A percentile compares a stretch with the other conserved stretches of the same genome.
These are phyloP conservation scores for Semicossyphus pulcher DNA, from an alignment of 2,113 vertebrate species.

Conservation along the genomic window DNA sequence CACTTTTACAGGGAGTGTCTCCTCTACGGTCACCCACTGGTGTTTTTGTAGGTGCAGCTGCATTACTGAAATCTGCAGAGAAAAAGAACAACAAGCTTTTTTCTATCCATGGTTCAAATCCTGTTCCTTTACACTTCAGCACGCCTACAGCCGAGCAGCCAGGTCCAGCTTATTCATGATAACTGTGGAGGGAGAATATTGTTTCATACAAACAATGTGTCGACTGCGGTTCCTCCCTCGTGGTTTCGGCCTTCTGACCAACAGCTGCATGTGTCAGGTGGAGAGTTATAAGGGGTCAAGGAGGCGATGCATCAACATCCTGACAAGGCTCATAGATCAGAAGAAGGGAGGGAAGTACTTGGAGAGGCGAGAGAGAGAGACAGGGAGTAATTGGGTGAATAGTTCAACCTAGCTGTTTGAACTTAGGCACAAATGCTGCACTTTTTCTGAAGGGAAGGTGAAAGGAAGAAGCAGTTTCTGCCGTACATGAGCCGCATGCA, in stretches of 20 bases:
- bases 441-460: background rate
- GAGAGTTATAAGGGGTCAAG: slow-evolving; percentile 38
- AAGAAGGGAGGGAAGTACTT: slow-evolving; percentile 1
- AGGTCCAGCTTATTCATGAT: slow-evolving; percentile 27
- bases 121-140: slow-evolving; percentile 23
- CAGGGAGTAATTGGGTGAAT: background rate
- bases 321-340: slow-evolving; percentile 18
- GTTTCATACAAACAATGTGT: slow-evolving; percentile 40
- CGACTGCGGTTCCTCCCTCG: slow-evolving; percentile 7
- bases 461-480: background rate
- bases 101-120: slow-evolving; percentile 34
- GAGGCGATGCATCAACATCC: slow-evolving; percentile 41
- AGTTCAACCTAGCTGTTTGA: slow-evolving; percentile 5
- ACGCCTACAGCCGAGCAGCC: slow-evolving; percentile 29
- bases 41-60: slow-evolving; percentile 69
- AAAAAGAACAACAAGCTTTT: slow-evolving; percentile 58
- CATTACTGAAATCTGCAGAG: slow-evolving; percentile 63
- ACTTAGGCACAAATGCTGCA: background rate
- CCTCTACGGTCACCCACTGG: slow-evolving; percentile 39
- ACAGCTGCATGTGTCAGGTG: slow-evolving; percentile 64
- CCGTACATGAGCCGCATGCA: background rate
- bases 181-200: slow-evolving; percentile 23
- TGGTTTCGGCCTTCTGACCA: slow-evolving; percentile 28
- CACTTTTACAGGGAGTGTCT: slow-evolving; percentile 58
- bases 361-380: background rate